Percentiles rank a stretch among this genome's conserved stretches.
phyloP scores from a whole-genome alignment of 2,113 vertebrate species.

The Trematocara macrostoma region DNA sequence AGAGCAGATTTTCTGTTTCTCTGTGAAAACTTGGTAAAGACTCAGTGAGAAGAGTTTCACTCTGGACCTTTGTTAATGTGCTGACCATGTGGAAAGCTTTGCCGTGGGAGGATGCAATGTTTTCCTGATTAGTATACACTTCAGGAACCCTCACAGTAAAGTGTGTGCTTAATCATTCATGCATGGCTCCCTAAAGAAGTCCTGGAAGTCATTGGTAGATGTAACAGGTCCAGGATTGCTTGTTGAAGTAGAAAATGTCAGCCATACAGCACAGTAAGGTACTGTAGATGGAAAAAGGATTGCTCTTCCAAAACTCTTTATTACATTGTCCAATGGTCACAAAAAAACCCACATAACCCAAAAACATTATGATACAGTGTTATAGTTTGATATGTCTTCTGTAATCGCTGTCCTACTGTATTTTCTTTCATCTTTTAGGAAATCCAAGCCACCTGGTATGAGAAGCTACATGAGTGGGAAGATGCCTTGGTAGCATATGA shows the following conservation, averaged over 20 bases:
- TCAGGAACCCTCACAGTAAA: neutral
- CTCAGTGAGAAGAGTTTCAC: constrained; percentile 14
- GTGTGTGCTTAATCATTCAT: neutral
- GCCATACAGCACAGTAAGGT: neutral
- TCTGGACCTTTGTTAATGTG: constrained; percentile 39
- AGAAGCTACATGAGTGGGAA: constrained; percentile 98
- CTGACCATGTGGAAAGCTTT: constrained; percentile 32
- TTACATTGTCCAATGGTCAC: neutral
- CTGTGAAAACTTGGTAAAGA: constrained; percentile 11
- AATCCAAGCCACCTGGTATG: constrained; percentile 99
- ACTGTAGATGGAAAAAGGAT: neutral
- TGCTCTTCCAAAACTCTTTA: neutral
- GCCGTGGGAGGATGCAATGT: neutral
- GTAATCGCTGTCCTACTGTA: neutral
- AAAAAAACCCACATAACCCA: neutral
- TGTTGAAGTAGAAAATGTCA: neutral
- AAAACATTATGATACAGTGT: neutral
- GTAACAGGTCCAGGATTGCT: neutral
- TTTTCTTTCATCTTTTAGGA: constrained; percentile 71
- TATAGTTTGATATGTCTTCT: neutral
- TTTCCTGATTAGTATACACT: neutral
- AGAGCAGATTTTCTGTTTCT: constrained; percentile 4
- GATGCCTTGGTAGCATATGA: constrained; percentile 94
- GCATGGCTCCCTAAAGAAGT: neutral
- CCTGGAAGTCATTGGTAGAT: neutral